These are phyloP conservation scores for Neotoma lepida DNA, from an alignment of 2,113 vertebrate genomes.

Conservation along the genomic window DNA sequence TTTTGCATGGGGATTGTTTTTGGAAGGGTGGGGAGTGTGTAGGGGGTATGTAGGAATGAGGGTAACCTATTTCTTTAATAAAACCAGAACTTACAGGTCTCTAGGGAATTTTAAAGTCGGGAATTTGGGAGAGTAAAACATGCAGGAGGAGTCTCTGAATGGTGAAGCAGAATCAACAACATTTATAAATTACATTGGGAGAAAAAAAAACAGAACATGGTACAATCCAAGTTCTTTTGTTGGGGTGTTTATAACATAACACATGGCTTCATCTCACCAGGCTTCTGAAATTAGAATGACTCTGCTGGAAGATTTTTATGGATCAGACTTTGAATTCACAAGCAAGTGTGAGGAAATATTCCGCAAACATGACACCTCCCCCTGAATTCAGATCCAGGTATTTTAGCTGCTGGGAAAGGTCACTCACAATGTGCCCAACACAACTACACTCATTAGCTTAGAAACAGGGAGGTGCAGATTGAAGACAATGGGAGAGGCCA, in stretches of 20 bases:
- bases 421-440: slow-evolving; percentile 41
- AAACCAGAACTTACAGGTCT: slow-evolving; percentile 61
- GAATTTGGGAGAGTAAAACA: slow-evolving; percentile 80
- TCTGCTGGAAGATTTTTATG: slow-evolving; percentile 74
- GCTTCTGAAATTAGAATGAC: slow-evolving; percentile 71
- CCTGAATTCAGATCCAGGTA: slow-evolving; percentile 73
- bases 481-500: slow-evolving; percentile 79
- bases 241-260: slow-evolving; percentile 74
- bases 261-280: slow-evolving; percentile 76
- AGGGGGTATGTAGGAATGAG: neutral
- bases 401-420: slow-evolving; percentile 67
- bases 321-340: slow-evolving; percentile 71
- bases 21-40: slow-evolving; percentile 60
- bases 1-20: slow-evolving; percentile 77
- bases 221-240: slow-evolving; percentile 76
- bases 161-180: slow-evolving; percentile 77
- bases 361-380: slow-evolving; percentile 58
- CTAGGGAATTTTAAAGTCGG: slow-evolving; percentile 77
- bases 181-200: slow-evolving; percentile 73
- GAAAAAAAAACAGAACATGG: slow-evolving; percentile 69
- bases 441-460: slow-evolving; percentile 78
- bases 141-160: slow-evolving; percentile 71
- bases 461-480: slow-evolving; percentile 72
- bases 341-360: slow-evolving; percentile 71
- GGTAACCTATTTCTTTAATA: slow-evolving; percentile 80